Evolutionary conservation across 1,140 invertebrate species (phyloP), one percentile per base, ranked within the genome.

Genomic region (Coptotermes formosanus): DNA sequence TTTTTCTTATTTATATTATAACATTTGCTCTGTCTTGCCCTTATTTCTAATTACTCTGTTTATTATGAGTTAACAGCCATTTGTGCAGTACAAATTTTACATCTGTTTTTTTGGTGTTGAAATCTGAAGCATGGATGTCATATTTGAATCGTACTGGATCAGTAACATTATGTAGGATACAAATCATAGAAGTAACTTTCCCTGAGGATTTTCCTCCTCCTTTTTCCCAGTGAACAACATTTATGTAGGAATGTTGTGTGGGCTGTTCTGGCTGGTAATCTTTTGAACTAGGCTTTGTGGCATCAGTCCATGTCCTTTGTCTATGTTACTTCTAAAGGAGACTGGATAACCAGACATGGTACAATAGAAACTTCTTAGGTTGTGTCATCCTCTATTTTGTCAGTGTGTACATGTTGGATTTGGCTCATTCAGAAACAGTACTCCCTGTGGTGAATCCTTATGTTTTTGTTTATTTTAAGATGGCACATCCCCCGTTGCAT

Each of bases 1-100:
- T n/a, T 2, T 75, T 75, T 30, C 64, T 75, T 75, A 25, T 75
- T 75, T 75, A 75, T 30, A n/a, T 30, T 30, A 30, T 75, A 75
- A 75, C 64, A 75, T n/a, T 75, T 75, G 64, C 64, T 75, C 64
- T 25, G n/a, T 75, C 64, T 75, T 75, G 64, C 64, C 64, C 64
- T 14, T 69, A 69, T 12, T n/a, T 75, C 64, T 75, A n/a, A 75
- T n/a, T 11, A n/a, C 64, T 75, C 4, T 75, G 64, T 75, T 75
- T n/a, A 75, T 75, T 75, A 30, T 75, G n/a, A 16, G n/a, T 30
- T 75, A 30, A 30, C 30, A 30, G 64, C 64, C 64, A 75, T 75
- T 75, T 75, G 64, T 75, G 64, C 64, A 75, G 64, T 75, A 75
- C 64, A 75, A 75, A 75, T 30, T 23, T 64, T 21, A 64, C 11